Base-by-base conservation (phyloP, 2,113 vertebrate species). In the Conger conger region DNA sequence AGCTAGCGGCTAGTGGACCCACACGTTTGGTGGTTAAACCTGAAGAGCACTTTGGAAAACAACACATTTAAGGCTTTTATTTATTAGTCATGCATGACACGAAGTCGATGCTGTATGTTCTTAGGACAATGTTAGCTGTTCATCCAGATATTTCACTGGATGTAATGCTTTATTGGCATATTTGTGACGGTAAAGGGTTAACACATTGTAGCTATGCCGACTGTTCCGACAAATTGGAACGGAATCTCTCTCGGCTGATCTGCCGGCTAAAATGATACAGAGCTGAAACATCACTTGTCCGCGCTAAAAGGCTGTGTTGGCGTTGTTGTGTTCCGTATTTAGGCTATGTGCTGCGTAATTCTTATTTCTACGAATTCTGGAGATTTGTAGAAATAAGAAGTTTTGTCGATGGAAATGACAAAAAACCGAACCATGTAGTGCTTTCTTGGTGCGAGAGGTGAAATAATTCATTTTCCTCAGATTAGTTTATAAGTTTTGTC, bases 11-110 rank as follows among this genome's bases (percentile, higher is more conserved):
- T 73, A 20, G 54, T 37, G 3, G 38, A 38, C n/a, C 20, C 73
- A 53, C 63, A 37, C 11, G 80, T 76, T 57, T 78, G 9, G 79
- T 85, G 18, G 40, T 50, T 81, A 54, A 82, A 82, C 35, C 53
- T n/a, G 8, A 18, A 86, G 57, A 20, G 40, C 30, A 38, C 20
- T 37, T 11, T n/a, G 27, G 8, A 9, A 50, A 45, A 27, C 57
- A 23, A 30, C 8, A 30, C 68, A n/a, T 33, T 81, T 37, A 36
- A 20, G 13, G 53, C 13, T 50, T 30, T n/a, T 35, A 27, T 50
- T 30, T 80, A 53, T 40, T 40, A 50, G 23, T 5, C 1, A n/a
- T 30, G 15, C 45, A 33, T 27, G 53, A 45, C 50, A 80, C n/a
- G 4, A 33, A 33, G n/a, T 30, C 27, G 76, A 78, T 8, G 11